Evolutionary conservation across 2,888 invertebrate genomes (phyloP).

Genomic region (Hecatera dysodea): DNA sequence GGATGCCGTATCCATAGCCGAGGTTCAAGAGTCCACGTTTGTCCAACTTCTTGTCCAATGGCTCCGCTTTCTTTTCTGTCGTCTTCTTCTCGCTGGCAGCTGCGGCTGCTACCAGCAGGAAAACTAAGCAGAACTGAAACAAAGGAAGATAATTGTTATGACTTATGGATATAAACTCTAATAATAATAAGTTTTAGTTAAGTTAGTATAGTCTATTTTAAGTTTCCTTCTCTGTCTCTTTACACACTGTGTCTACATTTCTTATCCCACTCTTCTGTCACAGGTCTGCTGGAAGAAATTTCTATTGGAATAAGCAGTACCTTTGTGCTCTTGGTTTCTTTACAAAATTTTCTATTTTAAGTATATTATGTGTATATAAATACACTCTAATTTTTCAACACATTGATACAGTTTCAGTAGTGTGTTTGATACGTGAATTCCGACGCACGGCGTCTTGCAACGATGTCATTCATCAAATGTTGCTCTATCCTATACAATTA

Average conservation of each 20-base stretch:
- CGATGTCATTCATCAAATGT: slow-evolving; percentile 20
- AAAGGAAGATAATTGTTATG: slow-evolving; percentile 46
- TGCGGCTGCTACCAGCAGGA: slow-evolving; percentile 94
- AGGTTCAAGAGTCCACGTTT: slow-evolving; percentile 95
- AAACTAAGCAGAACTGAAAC: slow-evolving; percentile 93
- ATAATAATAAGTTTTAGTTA: too few relatives aligned
- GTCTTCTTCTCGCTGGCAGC: slow-evolving; percentile 93
- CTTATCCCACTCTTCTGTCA: too few relatives aligned
- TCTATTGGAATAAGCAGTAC: too few relatives aligned
- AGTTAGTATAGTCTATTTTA: too few relatives aligned
- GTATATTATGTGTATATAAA: too few relatives aligned
- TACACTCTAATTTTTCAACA: neutral
- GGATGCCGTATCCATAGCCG: slow-evolving; percentile 95
- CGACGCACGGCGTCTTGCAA: neutral
- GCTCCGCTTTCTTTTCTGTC: slow-evolving; percentile 90
- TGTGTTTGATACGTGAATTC: neutral
- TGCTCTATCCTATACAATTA: slow-evolving; percentile 15
- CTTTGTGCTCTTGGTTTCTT: too few relatives aligned
- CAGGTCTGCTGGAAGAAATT: too few relatives aligned
- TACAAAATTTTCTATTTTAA: too few relatives aligned
- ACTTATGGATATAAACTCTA: too few relatives aligned
- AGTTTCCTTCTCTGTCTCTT: too few relatives aligned
- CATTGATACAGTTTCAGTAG: neutral
- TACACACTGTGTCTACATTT: too few relatives aligned
- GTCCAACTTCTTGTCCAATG: slow-evolving; percentile 94